Evolutionary conservation across 2,113 vertebrate species (phyloP).

Genomic region (Dryoscopus gambensis): DNA sequence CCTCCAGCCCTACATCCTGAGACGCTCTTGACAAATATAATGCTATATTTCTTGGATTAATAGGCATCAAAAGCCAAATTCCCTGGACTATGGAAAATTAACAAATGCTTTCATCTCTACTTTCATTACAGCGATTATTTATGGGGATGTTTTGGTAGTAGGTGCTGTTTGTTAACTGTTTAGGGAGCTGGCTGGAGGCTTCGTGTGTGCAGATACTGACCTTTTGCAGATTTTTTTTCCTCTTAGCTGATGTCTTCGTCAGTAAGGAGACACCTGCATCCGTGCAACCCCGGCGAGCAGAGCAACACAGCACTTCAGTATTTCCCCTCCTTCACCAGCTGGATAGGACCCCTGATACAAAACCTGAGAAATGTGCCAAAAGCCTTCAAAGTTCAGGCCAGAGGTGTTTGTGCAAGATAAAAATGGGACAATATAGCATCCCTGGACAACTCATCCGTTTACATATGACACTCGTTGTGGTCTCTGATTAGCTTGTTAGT

Average conservation of each 20-base stretch:
- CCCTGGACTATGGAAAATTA: conserved; percentile 39
- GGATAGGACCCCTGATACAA: conserved; percentile 67
- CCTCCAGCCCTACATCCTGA: background rate
- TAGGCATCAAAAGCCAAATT: background rate
- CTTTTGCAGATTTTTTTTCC: conserved; percentile 60
- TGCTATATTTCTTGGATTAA: conserved; percentile 30
- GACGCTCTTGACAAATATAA: conserved; percentile 26
- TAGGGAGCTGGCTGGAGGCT: background rate
- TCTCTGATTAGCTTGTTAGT: conserved; percentile 68
- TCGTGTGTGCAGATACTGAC: background rate
- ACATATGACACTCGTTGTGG: conserved; percentile 40
- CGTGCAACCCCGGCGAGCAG: conserved; percentile 1
- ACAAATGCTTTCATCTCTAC: conserved; percentile 1
- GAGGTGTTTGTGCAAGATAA: conserved; percentile 76
- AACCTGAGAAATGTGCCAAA: conserved; percentile 62
- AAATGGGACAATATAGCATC: conserved; percentile 68
- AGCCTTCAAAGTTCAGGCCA: conserved; percentile 62
- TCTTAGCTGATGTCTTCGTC: conserved; percentile 59
- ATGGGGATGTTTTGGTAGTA: background rate
- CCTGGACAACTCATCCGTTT: conserved; percentile 66
- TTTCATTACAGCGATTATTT: background rate
- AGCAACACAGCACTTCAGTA: conserved; percentile 30
- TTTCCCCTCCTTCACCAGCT: conserved; percentile 67
- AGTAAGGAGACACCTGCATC: conserved; percentile 80
- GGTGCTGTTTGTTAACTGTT: conserved; percentile 37